Conservation (phyloP, 2,888 invertebrate genomes). For the Dorcus hopei region DNA sequence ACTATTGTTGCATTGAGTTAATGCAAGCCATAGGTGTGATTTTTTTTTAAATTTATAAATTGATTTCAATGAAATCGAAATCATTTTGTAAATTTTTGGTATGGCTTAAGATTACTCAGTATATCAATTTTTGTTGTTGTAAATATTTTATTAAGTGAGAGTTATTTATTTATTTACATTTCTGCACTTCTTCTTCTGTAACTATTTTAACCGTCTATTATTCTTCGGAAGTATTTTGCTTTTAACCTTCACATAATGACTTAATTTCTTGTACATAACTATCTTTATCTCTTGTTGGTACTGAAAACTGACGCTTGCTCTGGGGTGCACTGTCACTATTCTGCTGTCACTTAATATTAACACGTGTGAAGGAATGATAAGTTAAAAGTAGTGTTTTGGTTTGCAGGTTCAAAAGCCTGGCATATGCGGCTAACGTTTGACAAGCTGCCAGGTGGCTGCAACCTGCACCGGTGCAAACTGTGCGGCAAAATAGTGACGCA, state of each 20-base stretch:
- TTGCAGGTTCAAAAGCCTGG: constrained; percentile 91
- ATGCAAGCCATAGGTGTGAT: too few relatives aligned
- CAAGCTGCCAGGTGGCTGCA: constrained; percentile 87
- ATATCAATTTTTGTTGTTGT: too few relatives aligned
- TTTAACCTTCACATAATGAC: constrained; percentile 4
- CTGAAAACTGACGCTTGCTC: constrained; percentile 26
- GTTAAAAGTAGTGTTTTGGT: constrained; percentile 20
- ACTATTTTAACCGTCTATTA: constrained; percentile 4
- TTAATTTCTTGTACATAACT: constrained; percentile 2
- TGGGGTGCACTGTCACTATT: constrained; percentile 51
- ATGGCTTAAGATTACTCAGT: too few relatives aligned
- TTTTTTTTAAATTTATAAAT: too few relatives aligned
- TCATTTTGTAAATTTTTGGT: too few relatives aligned
- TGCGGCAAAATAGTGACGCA: constrained; percentile 93
- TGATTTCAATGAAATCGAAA: too few relatives aligned
- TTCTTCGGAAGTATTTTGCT: neutral
- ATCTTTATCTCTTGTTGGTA: constrained; percentile 12
- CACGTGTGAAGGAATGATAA: constrained; percentile 8
- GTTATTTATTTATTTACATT: too few relatives aligned
- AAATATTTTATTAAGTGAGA: too few relatives aligned
- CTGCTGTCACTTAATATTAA: constrained; percentile 41
- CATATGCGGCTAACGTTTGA: constrained; percentile 94
- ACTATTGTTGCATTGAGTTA: too few relatives aligned
- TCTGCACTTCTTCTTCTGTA: too few relatives aligned
- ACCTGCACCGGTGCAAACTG: constrained; percentile 91